Percentiles rank a stretch among this genome's conserved stretches.
These are phyloP conservation scores for Nineta flava DNA, from an alignment of 2,888 invertebrate genomes.

Conservation along the genomic window DNA sequence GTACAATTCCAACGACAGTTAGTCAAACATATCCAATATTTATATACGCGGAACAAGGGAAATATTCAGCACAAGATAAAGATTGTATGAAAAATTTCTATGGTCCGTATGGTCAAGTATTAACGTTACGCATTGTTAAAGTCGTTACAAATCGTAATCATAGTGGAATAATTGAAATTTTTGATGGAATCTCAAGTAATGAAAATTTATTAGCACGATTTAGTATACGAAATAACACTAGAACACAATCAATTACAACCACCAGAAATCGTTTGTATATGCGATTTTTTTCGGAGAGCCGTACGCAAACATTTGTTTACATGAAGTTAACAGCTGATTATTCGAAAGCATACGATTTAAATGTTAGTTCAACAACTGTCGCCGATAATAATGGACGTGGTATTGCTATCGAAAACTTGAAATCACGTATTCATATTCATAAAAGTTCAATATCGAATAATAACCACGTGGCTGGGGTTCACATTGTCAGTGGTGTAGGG, in stretches of 20 bases:
- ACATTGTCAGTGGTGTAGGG: conserved; percentile 79
- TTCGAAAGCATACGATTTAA: conserved; percentile 70
- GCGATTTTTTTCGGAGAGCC: conserved; percentile 56
- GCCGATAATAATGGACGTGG: conserved; percentile 88
- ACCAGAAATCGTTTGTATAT: conserved; percentile 66
- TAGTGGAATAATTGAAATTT: conserved; percentile 57
- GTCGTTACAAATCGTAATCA: conserved; percentile 61
- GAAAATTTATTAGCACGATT: conserved; percentile 57
- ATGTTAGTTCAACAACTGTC: conserved; percentile 69
- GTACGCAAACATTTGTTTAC: conserved; percentile 58
- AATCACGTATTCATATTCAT: conserved; percentile 77
- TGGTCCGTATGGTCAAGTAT: conserved; percentile 57
- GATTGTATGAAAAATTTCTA: conserved; percentile 68
- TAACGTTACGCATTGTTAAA: conserved; percentile 75
- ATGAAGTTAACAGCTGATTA: conserved; percentile 62
- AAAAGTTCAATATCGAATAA: conserved; percentile 72
- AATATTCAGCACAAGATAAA: conserved; percentile 50
- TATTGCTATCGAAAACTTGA: conserved; percentile 79
- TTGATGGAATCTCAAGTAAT: conserved; percentile 56
- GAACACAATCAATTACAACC: conserved; percentile 78
- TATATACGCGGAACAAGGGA: conserved; percentile 64
- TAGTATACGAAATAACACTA: conserved; percentile 64
- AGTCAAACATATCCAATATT: conserved; percentile 80
- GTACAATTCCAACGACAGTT: conserved; percentile 65
- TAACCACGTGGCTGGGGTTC: conserved; percentile 79